Percentiles rank a stretch among this genome's conserved stretches.
phyloP scores from a whole-genome alignment of 2,797 vertebrate genomes.

The Gallinago nigripennis region DNA sequence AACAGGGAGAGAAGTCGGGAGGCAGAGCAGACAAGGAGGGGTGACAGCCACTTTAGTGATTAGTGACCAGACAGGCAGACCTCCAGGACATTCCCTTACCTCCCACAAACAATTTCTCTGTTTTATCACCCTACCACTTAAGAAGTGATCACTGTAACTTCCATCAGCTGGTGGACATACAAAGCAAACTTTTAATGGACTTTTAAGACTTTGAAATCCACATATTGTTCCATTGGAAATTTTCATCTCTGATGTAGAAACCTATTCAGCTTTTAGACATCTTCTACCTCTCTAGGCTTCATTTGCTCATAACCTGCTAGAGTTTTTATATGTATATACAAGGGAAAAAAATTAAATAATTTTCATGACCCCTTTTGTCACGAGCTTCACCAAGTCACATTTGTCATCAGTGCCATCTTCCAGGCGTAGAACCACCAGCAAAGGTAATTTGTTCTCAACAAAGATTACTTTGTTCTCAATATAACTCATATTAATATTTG shows the following conservation, averaged over 20 bases:
- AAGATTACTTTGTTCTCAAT: not conserved
- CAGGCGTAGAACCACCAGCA: not conserved
- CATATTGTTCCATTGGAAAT: not conserved
- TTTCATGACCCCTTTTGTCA: not conserved
- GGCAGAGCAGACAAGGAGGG: not conserved
- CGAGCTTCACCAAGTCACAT: not conserved
- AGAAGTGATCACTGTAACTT: too few species aligned
- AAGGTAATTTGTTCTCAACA: not conserved
- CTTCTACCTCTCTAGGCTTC: not conserved
- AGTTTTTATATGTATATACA: not conserved
- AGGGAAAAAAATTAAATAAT: rapidly evolving
- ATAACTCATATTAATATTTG: not conserved
- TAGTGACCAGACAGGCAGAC: not conserved
- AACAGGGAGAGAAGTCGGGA: too few species aligned
- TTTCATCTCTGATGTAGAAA: not conserved
- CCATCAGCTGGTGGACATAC: not conserved
- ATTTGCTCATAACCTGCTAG: not conserved
- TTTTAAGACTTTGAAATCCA: not conserved
- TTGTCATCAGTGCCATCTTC: not conserved
- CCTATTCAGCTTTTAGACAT: not conserved
- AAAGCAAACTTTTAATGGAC: not conserved
- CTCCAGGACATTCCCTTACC: not conserved
- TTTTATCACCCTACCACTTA: not conserved
- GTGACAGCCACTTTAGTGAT: not conserved
- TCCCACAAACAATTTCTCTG: not conserved